These are phyloP conservation scores for Hetaerina titia DNA, from an alignment of 2,888 invertebrate species.

Conservation along the genomic window DNA sequence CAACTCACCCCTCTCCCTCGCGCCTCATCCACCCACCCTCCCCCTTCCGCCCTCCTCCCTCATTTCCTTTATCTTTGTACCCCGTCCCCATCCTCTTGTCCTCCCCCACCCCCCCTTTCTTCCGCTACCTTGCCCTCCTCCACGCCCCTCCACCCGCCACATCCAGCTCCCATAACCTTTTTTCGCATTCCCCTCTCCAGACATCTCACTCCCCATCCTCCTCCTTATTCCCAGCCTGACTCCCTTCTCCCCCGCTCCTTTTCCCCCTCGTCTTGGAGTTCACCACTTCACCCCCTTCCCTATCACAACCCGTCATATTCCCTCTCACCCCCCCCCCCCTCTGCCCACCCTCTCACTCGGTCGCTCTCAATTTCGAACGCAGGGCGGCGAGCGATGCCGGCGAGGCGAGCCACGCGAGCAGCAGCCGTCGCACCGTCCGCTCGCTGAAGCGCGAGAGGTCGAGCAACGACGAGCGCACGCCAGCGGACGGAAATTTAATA, in stretches of 20 bases:
- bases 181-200: no score
- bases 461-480: background rate
- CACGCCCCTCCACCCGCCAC: background rate
- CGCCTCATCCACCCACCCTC: background rate
- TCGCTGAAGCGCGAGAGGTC: background rate
- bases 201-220: background rate
- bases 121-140: background rate
- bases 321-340: background rate
- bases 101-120: background rate
- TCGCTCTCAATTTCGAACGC: background rate
- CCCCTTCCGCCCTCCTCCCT: background rate
- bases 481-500: background rate
- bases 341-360: background rate
- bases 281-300: no score
- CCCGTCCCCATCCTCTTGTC: no score
- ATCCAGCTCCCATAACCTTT: background rate
- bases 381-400: background rate
- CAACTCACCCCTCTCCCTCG: constrained; percentile 23
- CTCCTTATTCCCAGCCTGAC: background rate
- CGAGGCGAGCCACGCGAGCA: background rate
- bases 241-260: background rate
- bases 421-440: background rate
- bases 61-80: background rate
- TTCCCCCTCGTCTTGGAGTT: no score
- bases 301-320: background rate